A percentile compares a stretch with the other conserved stretches of the same genome.
phyloP scores from a whole-genome alignment of 2,113 vertebrate species.

The Strix aluco region DNA sequence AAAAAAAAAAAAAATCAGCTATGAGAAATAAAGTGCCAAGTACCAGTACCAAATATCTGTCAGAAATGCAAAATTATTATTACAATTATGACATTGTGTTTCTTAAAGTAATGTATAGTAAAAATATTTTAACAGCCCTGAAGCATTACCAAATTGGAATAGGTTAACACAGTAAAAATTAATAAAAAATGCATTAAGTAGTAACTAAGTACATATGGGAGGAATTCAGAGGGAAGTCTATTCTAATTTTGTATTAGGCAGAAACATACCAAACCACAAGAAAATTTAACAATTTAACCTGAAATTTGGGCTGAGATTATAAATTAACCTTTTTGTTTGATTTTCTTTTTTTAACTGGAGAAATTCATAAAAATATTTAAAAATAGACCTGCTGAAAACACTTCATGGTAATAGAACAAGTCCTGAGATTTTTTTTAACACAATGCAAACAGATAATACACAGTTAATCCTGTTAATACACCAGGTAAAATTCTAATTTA shows the following conservation, averaged over 20 bases:
- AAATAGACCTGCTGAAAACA: not conserved
- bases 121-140: not conserved
- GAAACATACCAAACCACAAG: not conserved
- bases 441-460: not conserved
- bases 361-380: not conserved
- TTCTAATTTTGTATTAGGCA: not conserved
- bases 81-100: not conserved
- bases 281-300: not conserved
- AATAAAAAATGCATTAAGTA: not conserved
- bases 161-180: not conserved
- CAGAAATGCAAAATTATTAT: not conserved
- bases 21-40: not conserved
- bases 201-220: not conserved
- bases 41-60: not conserved
- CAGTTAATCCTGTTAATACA: not conserved
- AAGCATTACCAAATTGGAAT: not conserved
- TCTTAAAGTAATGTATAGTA: not conserved
- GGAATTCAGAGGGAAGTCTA: not conserved
- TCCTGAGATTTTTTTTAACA: not conserved
- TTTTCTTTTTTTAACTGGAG: not conserved
- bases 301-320: not conserved
- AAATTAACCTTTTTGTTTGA: not conserved
- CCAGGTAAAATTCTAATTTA: not conserved
- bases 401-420: not conserved
- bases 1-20: not conserved